phyloP scores from a whole-genome alignment of 2,888 invertebrate species.

The Apocheima hispidaria region DNA sequence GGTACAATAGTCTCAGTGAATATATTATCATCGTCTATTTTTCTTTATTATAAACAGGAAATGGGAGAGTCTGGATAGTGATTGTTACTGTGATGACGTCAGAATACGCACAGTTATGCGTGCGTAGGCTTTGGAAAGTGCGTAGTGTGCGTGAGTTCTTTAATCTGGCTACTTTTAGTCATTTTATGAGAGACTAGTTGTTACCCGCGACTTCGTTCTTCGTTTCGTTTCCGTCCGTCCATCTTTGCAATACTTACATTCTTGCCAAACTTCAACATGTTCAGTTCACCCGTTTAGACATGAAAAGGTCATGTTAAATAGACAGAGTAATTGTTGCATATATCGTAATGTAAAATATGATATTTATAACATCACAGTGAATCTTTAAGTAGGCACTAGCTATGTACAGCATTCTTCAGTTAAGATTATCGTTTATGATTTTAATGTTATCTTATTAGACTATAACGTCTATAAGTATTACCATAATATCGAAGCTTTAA shows the following conservation, averaged over 20 bases:
- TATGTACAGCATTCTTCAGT: conserved; percentile 6
- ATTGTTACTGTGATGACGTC: conserved; percentile 17
- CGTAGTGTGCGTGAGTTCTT: too few relatives aligned
- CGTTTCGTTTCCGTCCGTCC: too few relatives aligned
- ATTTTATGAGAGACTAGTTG: too few relatives aligned
- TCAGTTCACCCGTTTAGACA: not conserved
- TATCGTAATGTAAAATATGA: not conserved
- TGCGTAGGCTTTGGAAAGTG: conserved; percentile 19
- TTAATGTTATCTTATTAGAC: conserved; percentile 20
- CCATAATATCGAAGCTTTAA: conserved; percentile 36
- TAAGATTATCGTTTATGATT: conserved; percentile 21
- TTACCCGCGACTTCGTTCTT: not conserved
- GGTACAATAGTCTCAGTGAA: conserved; percentile 74
- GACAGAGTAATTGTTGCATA: not conserved
- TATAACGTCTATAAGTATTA: conserved; percentile 29
- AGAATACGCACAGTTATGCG: conserved; percentile 4
- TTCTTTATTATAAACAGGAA: conserved; percentile 35
- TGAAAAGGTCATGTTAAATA: too few relatives aligned
- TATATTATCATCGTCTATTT: conserved; percentile 46
- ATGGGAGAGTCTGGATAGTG: conserved; percentile 27
- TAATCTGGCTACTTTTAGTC: conserved; percentile 17
- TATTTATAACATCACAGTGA: not conserved
- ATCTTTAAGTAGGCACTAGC: not conserved
- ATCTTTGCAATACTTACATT: too few relatives aligned
- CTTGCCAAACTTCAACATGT: not conserved